Evolutionary conservation across 2,113 vertebrate species (phyloP).

Genomic region (Argyrosomus japonicus): DNA sequence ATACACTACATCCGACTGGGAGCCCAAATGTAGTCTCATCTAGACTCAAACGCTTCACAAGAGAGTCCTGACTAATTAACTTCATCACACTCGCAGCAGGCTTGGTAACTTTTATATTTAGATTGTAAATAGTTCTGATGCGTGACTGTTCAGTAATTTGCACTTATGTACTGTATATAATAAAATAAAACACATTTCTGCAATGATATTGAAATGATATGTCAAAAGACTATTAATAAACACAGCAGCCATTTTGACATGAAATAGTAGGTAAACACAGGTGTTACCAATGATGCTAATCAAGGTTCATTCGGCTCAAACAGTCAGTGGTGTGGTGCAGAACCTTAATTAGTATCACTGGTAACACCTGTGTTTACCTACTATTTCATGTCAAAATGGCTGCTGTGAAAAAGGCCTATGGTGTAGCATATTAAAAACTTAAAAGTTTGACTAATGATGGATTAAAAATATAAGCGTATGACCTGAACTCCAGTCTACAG

Average conservation of each 20-base stretch:
- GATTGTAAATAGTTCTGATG: conserved; percentile 27
- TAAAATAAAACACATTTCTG: not conserved
- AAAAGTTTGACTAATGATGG: not conserved
- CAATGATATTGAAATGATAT: not conserved
- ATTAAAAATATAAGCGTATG: not conserved
- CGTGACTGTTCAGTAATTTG: not conserved
- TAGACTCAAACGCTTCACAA: not conserved
- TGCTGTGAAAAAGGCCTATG: too few species aligned
- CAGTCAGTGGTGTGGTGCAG: too few species aligned
- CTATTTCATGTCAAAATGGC: too few species aligned
- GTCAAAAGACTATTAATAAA: not conserved
- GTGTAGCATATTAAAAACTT: not conserved
- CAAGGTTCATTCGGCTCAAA: too few species aligned
- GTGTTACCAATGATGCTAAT: too few species aligned
- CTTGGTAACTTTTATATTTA: not conserved
- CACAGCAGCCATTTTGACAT: too few species aligned
- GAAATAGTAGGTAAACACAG: too few species aligned
- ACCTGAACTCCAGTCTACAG: not conserved
- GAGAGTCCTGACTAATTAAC: not conserved
- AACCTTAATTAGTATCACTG: too few species aligned
- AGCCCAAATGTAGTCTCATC: not conserved
- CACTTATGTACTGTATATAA: conserved; percentile 12
- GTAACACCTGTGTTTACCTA: too few species aligned
- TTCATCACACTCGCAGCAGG: not conserved
- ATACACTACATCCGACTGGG: not conserved